A percentile compares a stretch with the other conserved stretches of the same genome.
These are phyloP conservation scores for Dendrolimus punctatus DNA, from an alignment of 1,140 invertebrate genomes.

Conservation along the genomic window DNA sequence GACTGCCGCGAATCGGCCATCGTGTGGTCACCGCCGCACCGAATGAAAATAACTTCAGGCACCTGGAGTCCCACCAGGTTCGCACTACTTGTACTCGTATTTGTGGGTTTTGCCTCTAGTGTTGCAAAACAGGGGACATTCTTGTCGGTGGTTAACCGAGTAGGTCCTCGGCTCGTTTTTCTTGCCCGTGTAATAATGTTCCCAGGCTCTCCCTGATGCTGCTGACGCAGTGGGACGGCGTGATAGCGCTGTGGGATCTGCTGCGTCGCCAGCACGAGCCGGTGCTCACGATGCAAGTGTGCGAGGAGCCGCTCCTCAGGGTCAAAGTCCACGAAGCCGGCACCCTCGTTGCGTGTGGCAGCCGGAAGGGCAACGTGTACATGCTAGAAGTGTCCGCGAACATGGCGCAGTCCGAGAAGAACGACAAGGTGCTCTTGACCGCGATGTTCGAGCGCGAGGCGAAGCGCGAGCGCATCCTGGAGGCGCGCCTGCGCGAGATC, in stretches of 20 bases:
- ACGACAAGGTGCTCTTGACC: slow-evolving; percentile 88
- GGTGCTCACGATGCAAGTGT: slow-evolving; percentile 86
- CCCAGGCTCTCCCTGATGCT: slow-evolving; percentile 86
- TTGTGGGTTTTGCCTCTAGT: too few relatives aligned
- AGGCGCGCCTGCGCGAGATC: slow-evolving; percentile 86
- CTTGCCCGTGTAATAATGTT: neutral
- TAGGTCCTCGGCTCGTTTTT: too few relatives aligned
- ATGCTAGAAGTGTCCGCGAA: slow-evolving; percentile 89
- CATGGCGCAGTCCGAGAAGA: slow-evolving; percentile 82
- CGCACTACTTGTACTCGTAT: too few relatives aligned
- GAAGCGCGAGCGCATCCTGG: slow-evolving; percentile 92
- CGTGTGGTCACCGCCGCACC: slow-evolving; percentile 87
- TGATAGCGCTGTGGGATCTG: slow-evolving; percentile 91
- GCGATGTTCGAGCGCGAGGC: slow-evolving; percentile 92
- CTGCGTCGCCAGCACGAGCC: slow-evolving; percentile 90
- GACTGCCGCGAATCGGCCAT: slow-evolving; percentile 91
- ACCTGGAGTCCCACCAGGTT: slow-evolving; percentile 89
- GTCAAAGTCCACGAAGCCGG: slow-evolving; percentile 69
- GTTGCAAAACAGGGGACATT: too few relatives aligned
- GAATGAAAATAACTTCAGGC: slow-evolving; percentile 81
- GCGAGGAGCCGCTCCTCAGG: slow-evolving; percentile 72
- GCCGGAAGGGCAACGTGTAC: slow-evolving; percentile 85
- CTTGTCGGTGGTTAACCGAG: too few relatives aligned
- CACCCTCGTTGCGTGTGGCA: slow-evolving; percentile 85
- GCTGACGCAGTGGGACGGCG: slow-evolving; percentile 87